A percentile compares a stretch with the other conserved stretches of the same genome.
phyloP scores from a whole-genome alignment of 2,113 vertebrate genomes.

The Numida meleagris region DNA sequence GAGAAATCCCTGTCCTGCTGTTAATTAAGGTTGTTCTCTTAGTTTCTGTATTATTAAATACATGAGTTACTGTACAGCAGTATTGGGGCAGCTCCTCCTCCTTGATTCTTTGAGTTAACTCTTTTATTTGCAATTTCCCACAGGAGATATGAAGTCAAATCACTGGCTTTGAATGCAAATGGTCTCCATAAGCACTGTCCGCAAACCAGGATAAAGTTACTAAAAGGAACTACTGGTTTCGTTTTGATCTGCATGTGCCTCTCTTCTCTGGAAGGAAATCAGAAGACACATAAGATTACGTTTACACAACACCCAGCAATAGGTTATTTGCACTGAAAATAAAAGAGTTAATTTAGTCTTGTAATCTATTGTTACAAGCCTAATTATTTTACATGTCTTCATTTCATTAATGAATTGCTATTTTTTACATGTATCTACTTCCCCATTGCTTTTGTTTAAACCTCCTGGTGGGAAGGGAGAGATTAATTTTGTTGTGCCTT shows the following conservation, averaged over 20 bases:
- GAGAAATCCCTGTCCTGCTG: constrained; percentile 23
- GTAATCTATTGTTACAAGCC: constrained; percentile 78
- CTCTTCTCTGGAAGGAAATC: constrained; percentile 8
- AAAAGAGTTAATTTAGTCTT: constrained; percentile 79
- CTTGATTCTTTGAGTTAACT: constrained; percentile 58
- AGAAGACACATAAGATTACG: constrained; percentile 16
- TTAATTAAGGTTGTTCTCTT: constrained; percentile 65
- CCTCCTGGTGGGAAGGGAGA: constrained; percentile 83
- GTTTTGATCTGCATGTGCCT: background rate
- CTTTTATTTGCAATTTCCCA: constrained; percentile 32
- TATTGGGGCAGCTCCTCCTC: constrained; percentile 17
- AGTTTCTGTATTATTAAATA: constrained; percentile 75
- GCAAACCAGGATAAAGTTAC: background rate
- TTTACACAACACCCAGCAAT: constrained; percentile 16
- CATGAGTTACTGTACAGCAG: constrained; percentile 27
- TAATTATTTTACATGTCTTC: constrained; percentile 83
- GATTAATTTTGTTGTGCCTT: constrained; percentile 85
- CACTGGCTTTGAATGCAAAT: background rate
- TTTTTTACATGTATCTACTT: constrained; percentile 76
- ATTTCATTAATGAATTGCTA: constrained; percentile 84
- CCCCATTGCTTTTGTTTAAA: constrained; percentile 86
- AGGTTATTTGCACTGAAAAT: constrained; percentile 60
- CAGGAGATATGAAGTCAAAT: background rate
- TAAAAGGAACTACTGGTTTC: background rate
- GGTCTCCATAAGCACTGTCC: background rate